Evolutionary conservation across 2,113 vertebrate genomes (phyloP), one percentile per base, ranked within the genome.

Genomic region (Rhinoderma darwinii): DNA sequence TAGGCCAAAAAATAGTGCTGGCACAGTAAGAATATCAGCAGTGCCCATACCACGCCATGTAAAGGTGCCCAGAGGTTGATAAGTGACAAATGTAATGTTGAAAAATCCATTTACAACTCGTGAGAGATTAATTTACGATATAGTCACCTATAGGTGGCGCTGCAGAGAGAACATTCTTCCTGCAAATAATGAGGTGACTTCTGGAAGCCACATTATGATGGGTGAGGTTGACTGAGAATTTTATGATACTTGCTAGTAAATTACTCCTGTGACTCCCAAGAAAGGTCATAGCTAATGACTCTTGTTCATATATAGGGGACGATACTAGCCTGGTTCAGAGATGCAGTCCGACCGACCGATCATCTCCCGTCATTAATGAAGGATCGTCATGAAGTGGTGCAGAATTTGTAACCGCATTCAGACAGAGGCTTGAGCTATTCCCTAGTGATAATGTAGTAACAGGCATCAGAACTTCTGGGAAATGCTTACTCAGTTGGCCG

Each of bases 381-480:
- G 39, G 68, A 72, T 5, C 4, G 68, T 41, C 37, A 11, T 72
- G 68, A 72, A 37, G 8, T 20, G 2, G 6, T 41, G 32, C 35
- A 41, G 35, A 22, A 72, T 72, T 20, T 72, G 41, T 75, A 14
- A 43, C 25, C 70, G 43, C 70, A 43, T n/a, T 74, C 43, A 12
- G 15, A 37, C 20, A 27, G 25, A 75, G 72, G 17, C 44, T 43
- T 73, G 2, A 25, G 39, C 35, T 70, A 14, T 75, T 47, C 73
- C 68, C 68, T 39, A 4, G 68, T 72, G 68, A 72, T 35, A 2
- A 18, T 72, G 32, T 8, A 72, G 68, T 41, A 25, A 41, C 25
- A 0, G 35, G 35, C 68, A 72, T 72, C 68, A 11, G 68, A 72
- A 35, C 39, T 75, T 75, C 73, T 75, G 41, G 41, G 73, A 75